A percentile compares a stretch with the other conserved stretches of the same genome.
Evolutionary conservation across 2,888 invertebrate species (phyloP).

Genomic region (Vesta saturnalis): DNA sequence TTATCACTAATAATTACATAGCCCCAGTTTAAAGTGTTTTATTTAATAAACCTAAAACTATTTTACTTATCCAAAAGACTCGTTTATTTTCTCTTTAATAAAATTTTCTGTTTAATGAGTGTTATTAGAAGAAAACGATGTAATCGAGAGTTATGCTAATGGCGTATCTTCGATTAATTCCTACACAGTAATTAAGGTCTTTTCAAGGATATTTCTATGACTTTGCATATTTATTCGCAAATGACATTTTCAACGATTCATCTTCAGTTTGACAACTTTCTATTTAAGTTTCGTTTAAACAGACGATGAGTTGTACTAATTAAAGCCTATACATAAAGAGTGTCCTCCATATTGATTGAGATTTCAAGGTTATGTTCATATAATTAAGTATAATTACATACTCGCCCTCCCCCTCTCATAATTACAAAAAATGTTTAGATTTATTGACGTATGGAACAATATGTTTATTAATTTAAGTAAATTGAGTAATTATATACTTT

Average conservation of each 20-base stretch:
- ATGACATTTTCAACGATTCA: too few species aligned
- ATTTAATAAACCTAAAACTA: too few species aligned
- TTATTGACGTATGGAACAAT: too few species aligned
- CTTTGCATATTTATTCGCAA: too few species aligned
- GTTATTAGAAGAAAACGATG: conserved; percentile 1
- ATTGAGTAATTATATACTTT: too few species aligned
- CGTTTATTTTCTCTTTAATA: not conserved
- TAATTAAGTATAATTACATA: not conserved
- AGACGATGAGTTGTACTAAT: not conserved
- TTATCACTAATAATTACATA: not conserved
- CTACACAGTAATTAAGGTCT: conserved; percentile 30
- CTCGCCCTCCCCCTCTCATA: too few species aligned
- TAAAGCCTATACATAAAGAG: not conserved
- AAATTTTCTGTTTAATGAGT: not conserved
- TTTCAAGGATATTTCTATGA: conserved; percentile 33
- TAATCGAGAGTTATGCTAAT: conserved; percentile 24
- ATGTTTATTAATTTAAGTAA: too few species aligned
- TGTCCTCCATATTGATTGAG: conserved; percentile 1
- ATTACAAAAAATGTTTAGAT: too few species aligned
- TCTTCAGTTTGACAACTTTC: not conserved
- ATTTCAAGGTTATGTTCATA: not conserved
- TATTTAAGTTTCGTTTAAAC: not conserved
- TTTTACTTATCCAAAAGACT: not conserved
- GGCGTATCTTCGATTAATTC: conserved; percentile 14
- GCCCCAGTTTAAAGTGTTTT: not conserved